A percentile compares a stretch with the other conserved stretches of the same genome.
phyloP scores from a whole-genome alignment of 23 tunicate genomes.

The Trididemnum clinides region DNA sequence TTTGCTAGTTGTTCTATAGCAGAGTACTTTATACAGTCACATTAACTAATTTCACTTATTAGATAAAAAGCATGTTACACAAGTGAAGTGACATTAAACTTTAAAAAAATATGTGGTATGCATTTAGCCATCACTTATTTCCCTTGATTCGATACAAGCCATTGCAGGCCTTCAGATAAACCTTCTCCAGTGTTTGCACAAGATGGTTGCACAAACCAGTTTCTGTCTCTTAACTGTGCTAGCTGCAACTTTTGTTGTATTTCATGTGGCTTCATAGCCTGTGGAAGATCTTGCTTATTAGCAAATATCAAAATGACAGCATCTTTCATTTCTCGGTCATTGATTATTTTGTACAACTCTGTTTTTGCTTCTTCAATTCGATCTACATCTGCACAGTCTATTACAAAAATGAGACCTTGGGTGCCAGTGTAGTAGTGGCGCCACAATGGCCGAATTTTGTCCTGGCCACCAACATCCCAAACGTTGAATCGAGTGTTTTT shows the following conservation, averaged over 20 bases:
- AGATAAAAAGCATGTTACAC: too few species aligned
- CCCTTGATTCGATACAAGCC: slow-evolving; percentile 66
- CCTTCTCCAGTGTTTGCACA: slow-evolving; percentile 96
- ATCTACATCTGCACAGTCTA: slow-evolving; percentile 95
- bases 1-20: too few species aligned
- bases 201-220: slow-evolving; percentile 95
- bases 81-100: too few species aligned
- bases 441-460: slow-evolving; percentile 94
- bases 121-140: too few species aligned
- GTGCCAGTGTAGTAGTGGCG: slow-evolving; percentile 92
- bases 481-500: slow-evolving; percentile 85
- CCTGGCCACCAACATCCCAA: slow-evolving; percentile 99
- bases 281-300: slow-evolving; percentile 94
- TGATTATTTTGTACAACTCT: slow-evolving; percentile 79
- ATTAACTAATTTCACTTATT: too few species aligned
- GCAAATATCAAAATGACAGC: slow-evolving; percentile 93
- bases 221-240: slow-evolving; percentile 46
- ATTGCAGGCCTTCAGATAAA: slow-evolving; percentile 71
- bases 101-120: too few species aligned
- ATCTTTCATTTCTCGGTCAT: slow-evolving; percentile 94
- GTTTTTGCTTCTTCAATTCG: slow-evolving; percentile 91
- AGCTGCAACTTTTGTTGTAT: slow-evolving; percentile 75
- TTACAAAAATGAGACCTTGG: slow-evolving; percentile 94
- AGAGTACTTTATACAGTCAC: too few species aligned
- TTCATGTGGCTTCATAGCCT: slow-evolving; percentile 80